Percentiles rank a stretch among this genome's conserved stretches.
Evolutionary conservation across 53 echinoderm and acorn worm genomes (phyloP).

Genomic region (Apostichopus leukothele): DNA sequence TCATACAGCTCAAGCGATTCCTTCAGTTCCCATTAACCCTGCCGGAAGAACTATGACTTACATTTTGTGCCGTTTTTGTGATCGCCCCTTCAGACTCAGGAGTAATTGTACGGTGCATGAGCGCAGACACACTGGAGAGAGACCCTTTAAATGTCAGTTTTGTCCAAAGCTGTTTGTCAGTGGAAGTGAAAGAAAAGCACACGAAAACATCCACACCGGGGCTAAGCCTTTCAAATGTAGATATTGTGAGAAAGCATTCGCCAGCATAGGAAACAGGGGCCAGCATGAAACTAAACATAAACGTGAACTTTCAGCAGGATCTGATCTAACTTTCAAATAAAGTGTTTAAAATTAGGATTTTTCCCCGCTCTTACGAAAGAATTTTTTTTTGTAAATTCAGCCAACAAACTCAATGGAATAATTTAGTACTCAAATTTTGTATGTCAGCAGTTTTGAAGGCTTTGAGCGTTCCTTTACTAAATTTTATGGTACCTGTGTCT

Average conservation of each 20-base stretch:
- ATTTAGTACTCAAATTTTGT: too few species aligned
- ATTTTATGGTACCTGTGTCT: too few species aligned
- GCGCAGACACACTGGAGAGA: constrained; percentile 49
- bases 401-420: too few species aligned
- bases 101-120: constrained; percentile 47
- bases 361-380: too few species aligned
- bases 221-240: constrained; percentile 57
- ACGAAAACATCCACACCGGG: constrained; percentile 44
- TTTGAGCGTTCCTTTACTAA: too few species aligned
- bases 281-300: constrained; percentile 56
- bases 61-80: neutral
- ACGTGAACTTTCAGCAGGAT: constrained; percentile 32
- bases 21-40: neutral
- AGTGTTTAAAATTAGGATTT: too few species aligned
- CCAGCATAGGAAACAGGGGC: constrained; percentile 46
- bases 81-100: neutral
- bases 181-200: constrained; percentile 27
- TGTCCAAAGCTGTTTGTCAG: constrained; percentile 2
- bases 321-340: too few species aligned
- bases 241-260: constrained; percentile 53
- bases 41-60: neutral
- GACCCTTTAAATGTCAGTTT: constrained; percentile 24
- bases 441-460: too few species aligned
- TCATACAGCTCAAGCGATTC: neutral
- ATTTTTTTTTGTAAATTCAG: too few species aligned